phyloP scores from a whole-genome alignment of 2,888 invertebrate genomes.

The Seira musarum region DNA sequence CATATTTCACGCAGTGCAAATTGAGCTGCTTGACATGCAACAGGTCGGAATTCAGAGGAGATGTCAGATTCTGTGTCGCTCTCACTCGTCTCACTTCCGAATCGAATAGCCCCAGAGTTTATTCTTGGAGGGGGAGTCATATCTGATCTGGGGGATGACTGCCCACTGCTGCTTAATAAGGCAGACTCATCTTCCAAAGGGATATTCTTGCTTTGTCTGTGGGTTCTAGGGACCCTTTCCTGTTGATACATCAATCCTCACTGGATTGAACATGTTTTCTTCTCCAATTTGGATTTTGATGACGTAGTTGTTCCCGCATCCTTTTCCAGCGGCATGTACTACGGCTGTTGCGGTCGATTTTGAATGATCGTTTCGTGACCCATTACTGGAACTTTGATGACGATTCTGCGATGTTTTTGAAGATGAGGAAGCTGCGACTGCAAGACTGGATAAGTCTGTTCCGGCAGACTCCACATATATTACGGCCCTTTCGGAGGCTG shows the following conservation, averaged over 20 bases:
- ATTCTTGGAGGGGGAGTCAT: slow-evolving; percentile 68
- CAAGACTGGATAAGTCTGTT: slow-evolving; percentile 58
- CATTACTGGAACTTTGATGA: slow-evolving; percentile 29
- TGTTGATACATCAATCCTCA: slow-evolving; percentile 67
- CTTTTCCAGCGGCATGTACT: slow-evolving; percentile 37
- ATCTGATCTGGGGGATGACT: slow-evolving; percentile 68
- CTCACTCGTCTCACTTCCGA: slow-evolving; percentile 69
- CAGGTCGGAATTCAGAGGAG: slow-evolving; percentile 65
- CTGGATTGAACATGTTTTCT: slow-evolving; percentile 68
- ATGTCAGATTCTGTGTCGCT: slow-evolving; percentile 69
- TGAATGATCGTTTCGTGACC: slow-evolving; percentile 37
- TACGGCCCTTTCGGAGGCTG: slow-evolving; percentile 66
- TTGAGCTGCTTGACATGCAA: slow-evolving; percentile 66
- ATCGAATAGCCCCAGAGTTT: slow-evolving; percentile 63
- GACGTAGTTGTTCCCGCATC: slow-evolving; percentile 66
- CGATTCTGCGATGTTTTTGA: slow-evolving; percentile 22
- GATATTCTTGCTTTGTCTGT: slow-evolving; percentile 25
- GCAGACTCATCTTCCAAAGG: slow-evolving; percentile 58
- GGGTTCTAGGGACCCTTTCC: slow-evolving; percentile 32
- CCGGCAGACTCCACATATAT: slow-evolving; percentile 68
- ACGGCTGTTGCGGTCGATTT: slow-evolving; percentile 53
- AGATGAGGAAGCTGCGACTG: slow-evolving; percentile 37
- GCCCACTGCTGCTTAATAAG: slow-evolving; percentile 65
- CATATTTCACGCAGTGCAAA: slow-evolving; percentile 69
- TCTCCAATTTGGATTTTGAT: slow-evolving; percentile 70